phyloP scores from a whole-genome alignment of 2,113 vertebrate genomes.

The Anolis carolinensis region DNA sequence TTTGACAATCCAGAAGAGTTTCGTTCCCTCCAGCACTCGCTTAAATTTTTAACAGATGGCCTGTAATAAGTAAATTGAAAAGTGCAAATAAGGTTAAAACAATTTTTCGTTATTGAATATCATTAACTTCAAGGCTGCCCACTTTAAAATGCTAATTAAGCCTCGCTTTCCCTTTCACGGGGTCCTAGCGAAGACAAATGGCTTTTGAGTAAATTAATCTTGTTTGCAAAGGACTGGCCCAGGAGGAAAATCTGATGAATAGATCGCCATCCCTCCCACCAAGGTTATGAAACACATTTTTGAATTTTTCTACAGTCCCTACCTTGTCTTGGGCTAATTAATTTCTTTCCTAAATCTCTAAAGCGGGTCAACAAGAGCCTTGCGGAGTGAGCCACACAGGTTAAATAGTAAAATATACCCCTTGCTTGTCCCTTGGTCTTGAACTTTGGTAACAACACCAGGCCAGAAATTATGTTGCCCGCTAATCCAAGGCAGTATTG shows the following conservation, averaged over 20 bases:
- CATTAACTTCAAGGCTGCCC: conserved; percentile 76
- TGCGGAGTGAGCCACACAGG: conserved; percentile 2
- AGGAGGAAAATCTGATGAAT: conserved; percentile 42
- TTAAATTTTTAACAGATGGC: conserved; percentile 76
- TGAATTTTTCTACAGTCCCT: conserved; percentile 41
- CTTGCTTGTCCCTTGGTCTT: neutral
- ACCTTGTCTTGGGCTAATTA: conserved; percentile 20
- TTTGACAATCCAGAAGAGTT: conserved; percentile 65
- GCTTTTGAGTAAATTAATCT: conserved; percentile 56
- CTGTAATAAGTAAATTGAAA: conserved; percentile 78
- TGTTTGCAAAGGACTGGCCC: conserved; percentile 56
- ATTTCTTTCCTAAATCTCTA: conserved; percentile 46
- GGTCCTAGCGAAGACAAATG: conserved; percentile 65
- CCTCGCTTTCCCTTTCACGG: conserved; percentile 61
- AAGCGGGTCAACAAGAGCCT: conserved; percentile 38
- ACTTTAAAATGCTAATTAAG: conserved; percentile 77
- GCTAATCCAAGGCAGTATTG: neutral
- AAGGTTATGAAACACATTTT: conserved; percentile 36
- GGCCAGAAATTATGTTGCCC: neutral
- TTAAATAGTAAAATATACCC: conserved; percentile 8
- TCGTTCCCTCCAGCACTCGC: conserved; percentile 64
- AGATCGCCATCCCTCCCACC: conserved; percentile 4
- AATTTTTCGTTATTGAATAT: conserved; percentile 78
- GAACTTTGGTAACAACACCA: conserved; percentile 37
- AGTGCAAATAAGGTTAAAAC: conserved; percentile 79